Percentiles rank a stretch among this genome's conserved stretches.
Evolutionary conservation across 2,888 invertebrate species (phyloP).

Genomic region (Nemurella pictetii): DNA sequence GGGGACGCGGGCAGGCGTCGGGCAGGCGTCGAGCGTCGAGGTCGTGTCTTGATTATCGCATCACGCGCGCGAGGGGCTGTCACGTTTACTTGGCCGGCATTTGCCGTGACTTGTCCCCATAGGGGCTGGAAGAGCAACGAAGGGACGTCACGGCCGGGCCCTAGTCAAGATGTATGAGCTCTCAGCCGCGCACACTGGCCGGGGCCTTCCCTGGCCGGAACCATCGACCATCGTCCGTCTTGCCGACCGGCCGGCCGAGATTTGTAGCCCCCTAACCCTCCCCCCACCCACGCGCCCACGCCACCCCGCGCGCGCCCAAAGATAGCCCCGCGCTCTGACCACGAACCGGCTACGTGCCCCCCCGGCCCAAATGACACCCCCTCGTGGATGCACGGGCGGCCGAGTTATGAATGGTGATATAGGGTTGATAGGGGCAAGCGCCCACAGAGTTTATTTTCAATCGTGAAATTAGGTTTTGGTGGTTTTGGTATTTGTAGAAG

Average conservation of each 20-base stretch:
- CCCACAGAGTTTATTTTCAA: not conserved
- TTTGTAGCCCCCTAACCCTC: too few relatives aligned
- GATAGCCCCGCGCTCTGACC: not conserved
- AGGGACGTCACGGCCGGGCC: not conserved
- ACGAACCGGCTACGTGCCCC: not conserved
- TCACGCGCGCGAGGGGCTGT: constrained; percentile 1
- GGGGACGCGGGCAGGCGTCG: not conserved
- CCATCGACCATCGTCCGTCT: constrained; percentile 13
- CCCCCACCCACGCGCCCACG: too few relatives aligned
- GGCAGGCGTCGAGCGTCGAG: not conserved
- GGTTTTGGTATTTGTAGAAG: not conserved
- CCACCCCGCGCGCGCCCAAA: not conserved
- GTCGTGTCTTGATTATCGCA: constrained; percentile 19
- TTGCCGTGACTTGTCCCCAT: constrained; percentile 22
- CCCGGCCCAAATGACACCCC: too few relatives aligned
- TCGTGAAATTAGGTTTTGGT: not conserved
- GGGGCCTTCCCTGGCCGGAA: not conserved
- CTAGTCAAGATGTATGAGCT: not conserved
- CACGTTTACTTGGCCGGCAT: constrained; percentile 5
- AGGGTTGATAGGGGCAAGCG: too few relatives aligned
- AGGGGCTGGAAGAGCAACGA: not conserved
- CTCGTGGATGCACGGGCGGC: too few relatives aligned
- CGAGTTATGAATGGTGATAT: not conserved
- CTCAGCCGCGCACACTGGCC: not conserved
- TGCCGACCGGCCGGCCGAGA: not conserved